phyloP scores from a whole-genome alignment of 2,797 vertebrate genomes.

The Acanthurus tractus region DNA sequence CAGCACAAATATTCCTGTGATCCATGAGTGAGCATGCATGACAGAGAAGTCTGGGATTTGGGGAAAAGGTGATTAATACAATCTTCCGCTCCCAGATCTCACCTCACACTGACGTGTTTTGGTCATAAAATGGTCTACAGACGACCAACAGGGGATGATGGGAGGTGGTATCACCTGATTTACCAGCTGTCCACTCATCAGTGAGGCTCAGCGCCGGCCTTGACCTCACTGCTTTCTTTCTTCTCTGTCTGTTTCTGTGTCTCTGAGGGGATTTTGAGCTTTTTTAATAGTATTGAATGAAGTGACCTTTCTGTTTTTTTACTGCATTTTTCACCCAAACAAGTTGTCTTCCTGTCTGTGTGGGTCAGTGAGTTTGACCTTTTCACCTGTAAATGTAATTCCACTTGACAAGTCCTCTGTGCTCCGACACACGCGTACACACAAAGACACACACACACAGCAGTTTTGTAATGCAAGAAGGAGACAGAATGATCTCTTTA shows the following conservation, averaged over 20 bases:
- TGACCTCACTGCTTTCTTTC: conserved; percentile 21
- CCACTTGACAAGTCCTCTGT: conserved; percentile 53
- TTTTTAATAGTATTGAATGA: conserved; percentile 40
- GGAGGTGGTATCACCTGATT: conserved; percentile 27
- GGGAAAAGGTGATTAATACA: conserved; percentile 10
- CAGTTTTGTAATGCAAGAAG: conserved; percentile 5
- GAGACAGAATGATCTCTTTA: not conserved
- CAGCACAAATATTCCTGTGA: not conserved
- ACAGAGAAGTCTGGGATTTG: conserved; percentile 4
- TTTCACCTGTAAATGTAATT: conserved; percentile 69
- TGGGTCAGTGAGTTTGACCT: conserved; percentile 63
- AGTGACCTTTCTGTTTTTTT: conserved; percentile 68
- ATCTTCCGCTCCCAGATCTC: conserved; percentile 26
- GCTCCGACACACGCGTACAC: not conserved
- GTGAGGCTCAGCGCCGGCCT: conserved; percentile 1
- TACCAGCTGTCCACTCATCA: conserved; percentile 30
- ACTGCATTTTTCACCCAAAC: conserved; percentile 42
- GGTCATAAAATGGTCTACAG: conserved; percentile 19
- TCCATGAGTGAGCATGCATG: not conserved
- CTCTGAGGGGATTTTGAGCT: conserved; percentile 59
- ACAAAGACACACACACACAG: not conserved
- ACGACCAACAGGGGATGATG: conserved; percentile 24
- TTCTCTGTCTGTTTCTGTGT: conserved; percentile 17
- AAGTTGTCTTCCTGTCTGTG: conserved; percentile 50
- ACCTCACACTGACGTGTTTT: conserved; percentile 26